phyloP scores from a whole-genome alignment of 2,113 vertebrate species.

The Gopherus flavomarginatus region DNA sequence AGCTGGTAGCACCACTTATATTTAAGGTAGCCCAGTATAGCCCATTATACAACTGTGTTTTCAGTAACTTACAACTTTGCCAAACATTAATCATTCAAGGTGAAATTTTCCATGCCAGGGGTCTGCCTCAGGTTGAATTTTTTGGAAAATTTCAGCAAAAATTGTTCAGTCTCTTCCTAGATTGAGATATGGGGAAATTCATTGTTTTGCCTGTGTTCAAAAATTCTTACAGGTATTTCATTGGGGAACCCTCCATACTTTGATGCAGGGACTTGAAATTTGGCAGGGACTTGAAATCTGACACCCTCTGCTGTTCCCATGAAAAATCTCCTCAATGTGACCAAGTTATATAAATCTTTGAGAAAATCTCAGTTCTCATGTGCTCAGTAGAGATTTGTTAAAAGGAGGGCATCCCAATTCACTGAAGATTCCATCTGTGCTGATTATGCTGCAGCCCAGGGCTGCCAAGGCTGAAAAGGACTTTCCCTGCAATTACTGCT shows the following conservation, averaged over 20 bases:
- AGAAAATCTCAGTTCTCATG: neutral
- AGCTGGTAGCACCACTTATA: neutral
- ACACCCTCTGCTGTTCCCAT: neutral
- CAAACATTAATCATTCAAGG: neutral
- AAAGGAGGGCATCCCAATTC: neutral
- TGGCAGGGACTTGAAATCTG: neutral
- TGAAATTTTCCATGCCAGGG: neutral
- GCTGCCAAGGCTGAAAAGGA: neutral
- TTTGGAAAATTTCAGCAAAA: neutral
- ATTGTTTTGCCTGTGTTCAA: neutral
- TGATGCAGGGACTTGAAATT: constrained; percentile 14
- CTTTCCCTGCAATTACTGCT: neutral
- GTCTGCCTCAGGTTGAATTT: neutral
- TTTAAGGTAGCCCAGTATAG: neutral
- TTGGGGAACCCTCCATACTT: constrained; percentile 17
- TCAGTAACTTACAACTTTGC: neutral
- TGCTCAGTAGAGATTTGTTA: neutral
- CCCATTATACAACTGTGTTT: neutral
- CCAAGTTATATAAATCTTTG: neutral
- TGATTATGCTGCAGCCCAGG: neutral
- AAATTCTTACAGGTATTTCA: neutral
- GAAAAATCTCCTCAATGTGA: neutral
- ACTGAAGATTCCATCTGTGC: neutral
- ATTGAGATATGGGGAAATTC: neutral
- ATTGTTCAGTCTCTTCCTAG: neutral